Evolutionary conservation across 1,140 invertebrate species (phyloP).

Genomic region (Pentalonia nigronervosa): DNA sequence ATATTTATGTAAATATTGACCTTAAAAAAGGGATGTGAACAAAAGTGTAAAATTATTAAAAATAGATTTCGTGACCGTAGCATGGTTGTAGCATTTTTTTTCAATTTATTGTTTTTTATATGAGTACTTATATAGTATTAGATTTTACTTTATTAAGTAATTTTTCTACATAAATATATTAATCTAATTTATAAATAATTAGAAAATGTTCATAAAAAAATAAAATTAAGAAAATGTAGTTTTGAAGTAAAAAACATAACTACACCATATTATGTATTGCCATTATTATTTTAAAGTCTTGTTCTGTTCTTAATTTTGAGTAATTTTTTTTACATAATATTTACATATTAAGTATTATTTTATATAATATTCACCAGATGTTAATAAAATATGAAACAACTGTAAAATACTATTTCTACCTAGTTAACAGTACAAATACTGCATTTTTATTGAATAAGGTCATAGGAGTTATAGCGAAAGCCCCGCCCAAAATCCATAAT

Average conservation of each 20-base stretch:
- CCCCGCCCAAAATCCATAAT: neutral
- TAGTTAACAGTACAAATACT: neutral
- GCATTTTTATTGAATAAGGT: neutral
- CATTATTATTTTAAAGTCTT: neutral
- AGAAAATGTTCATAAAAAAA: neutral
- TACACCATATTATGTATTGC: too few relatives aligned
- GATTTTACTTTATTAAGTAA: neutral
- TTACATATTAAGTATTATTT: neutral
- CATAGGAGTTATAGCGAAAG: neutral
- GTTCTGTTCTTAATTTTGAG: neutral
- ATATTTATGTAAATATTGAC: constrained; percentile 37
- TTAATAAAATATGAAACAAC: neutral
- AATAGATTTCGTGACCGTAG: neutral
- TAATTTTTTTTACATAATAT: neutral
- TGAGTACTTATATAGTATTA: neutral
- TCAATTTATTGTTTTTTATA: neutral
- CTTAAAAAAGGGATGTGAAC: neutral
- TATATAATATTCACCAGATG: neutral
- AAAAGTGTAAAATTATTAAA: neutral
- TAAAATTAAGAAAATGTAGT: neutral
- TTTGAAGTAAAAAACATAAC: neutral
- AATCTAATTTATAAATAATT: neutral
- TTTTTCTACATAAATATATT: neutral
- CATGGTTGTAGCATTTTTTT: neutral
- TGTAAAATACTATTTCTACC: neutral